Evolutionary conservation across 2,888 invertebrate genomes (phyloP), one percentile per base, ranked within the genome.

Genomic region (Rotaria sp.): DNA sequence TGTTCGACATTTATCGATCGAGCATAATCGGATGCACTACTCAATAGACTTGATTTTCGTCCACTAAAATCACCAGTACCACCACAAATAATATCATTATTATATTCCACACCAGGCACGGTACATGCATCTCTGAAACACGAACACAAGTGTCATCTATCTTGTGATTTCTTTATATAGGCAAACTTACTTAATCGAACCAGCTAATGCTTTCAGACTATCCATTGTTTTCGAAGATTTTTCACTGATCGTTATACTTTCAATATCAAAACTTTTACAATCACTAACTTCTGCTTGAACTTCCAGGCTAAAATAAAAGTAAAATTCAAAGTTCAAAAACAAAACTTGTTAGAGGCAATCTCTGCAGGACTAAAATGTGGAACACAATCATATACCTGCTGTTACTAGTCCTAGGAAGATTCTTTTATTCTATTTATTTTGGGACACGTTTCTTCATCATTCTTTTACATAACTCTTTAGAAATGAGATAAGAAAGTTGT

Each of bases 11-110:
- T 80, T 11, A 80, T 80, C 15, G 80, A 80, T 26, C 80, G 80
- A 45, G 80, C 80, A 80, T 80, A 80, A 80, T 80, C 80, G 10
- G 80, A 80, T 80, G 45, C 80, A 45, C 80, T 80, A 80, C 80
- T 80, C 45, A 80, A 80, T 80, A 80, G 21, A 80, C 80, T 80
- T 11, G 45, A 45, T 80, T 80, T 80, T 45, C 80, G 26, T 45
- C 45, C 45, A 80, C 45, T 80, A 5, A n/a, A 80, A 80, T 80
- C 80, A n/a, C 45, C 7, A 80, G 24, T 45, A n/a, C 45, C 26
- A 45, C 45, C 26, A n/a, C 45, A 80, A 3, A 80, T 45, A 80
- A 13, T 45, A 15, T 45, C 41, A 45, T 11, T n/a, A n/a, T 45
- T 45, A n/a, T 80, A 80, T 13, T 80, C 80, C 7, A 35, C 35